Percentiles rank a stretch among this genome's conserved stretches.
These are phyloP conservation scores for Heliornis fulica DNA, from an alignment of 2,113 vertebrate species.

Conservation along the genomic window DNA sequence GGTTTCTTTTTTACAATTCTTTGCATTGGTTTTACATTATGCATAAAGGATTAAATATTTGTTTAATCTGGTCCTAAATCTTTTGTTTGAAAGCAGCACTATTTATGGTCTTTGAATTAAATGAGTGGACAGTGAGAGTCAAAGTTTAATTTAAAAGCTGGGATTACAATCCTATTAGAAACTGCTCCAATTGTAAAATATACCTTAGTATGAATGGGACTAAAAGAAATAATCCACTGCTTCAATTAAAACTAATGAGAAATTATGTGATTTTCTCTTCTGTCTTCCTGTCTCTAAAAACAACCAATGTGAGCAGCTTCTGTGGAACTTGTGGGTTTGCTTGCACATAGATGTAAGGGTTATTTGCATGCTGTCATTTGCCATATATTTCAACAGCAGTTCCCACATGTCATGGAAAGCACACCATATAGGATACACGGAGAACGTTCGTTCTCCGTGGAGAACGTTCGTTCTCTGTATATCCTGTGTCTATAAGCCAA, in stretches of 20 bases:
- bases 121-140: neutral
- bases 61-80: neutral
- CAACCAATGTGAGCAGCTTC: neutral
- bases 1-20: neutral
- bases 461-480: neutral
- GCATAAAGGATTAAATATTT: neutral
- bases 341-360: neutral
- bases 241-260: neutral
- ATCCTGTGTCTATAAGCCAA: neutral
- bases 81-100: neutral
- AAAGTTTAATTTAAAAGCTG: neutral
- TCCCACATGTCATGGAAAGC: neutral
- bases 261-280: neutral
- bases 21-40: neutral
- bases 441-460: neutral
- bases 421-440: neutral
- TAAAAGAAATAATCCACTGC: neutral
- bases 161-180: neutral
- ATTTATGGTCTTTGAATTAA: neutral
- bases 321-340: neutral
- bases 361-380: neutral
- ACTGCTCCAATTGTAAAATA: neutral
- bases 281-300: neutral
- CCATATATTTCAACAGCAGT: neutral
- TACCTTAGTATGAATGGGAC: neutral